Evolutionary conservation across 1,140 invertebrate genomes (phyloP).

Genomic region (Drosophila sucinea): DNA sequence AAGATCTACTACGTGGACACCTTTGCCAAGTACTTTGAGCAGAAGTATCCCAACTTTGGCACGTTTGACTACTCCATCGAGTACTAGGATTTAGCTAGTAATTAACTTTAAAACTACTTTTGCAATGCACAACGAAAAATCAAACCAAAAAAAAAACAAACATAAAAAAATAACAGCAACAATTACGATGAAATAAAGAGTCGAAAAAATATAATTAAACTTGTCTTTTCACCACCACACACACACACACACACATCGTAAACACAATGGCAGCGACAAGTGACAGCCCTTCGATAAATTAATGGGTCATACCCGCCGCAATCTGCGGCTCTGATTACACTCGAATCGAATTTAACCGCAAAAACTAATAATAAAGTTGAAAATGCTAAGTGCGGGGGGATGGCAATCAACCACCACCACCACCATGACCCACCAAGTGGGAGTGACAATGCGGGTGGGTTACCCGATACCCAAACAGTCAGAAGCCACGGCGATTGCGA

Average conservation of each 20-base stretch:
- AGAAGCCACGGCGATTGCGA: constrained; percentile 31
- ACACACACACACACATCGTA: background rate
- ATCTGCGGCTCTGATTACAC: constrained; percentile 50
- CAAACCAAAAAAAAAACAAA: constrained; percentile 45
- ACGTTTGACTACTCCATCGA: constrained; percentile 65
- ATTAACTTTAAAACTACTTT: constrained; percentile 28
- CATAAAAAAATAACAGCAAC: constrained; percentile 13
- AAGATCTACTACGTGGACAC: constrained; percentile 83
- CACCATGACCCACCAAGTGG: background rate
- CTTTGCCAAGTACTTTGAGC: constrained; percentile 79
- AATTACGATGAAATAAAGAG: constrained; percentile 33
- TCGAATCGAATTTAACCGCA: constrained; percentile 62
- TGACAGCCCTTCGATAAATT: constrained; percentile 20
- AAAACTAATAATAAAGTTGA: constrained; percentile 71
- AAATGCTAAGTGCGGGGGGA: constrained; percentile 36
- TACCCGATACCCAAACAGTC: constrained; percentile 29
- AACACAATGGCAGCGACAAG: background rate
- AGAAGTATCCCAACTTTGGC: constrained; percentile 67
- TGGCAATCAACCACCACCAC: background rate
- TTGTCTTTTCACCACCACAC: background rate
- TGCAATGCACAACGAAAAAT: constrained; percentile 52
- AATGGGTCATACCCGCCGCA: constrained; percentile 55
- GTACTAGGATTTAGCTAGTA: constrained; percentile 53
- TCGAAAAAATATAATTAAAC: constrained; percentile 11
- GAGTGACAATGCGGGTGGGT: constrained; percentile 56